Evolutionary conservation across 2,888 invertebrate species (phyloP), one percentile per base, ranked within the genome.

Genomic region (Hylaea fasciaria): DNA sequence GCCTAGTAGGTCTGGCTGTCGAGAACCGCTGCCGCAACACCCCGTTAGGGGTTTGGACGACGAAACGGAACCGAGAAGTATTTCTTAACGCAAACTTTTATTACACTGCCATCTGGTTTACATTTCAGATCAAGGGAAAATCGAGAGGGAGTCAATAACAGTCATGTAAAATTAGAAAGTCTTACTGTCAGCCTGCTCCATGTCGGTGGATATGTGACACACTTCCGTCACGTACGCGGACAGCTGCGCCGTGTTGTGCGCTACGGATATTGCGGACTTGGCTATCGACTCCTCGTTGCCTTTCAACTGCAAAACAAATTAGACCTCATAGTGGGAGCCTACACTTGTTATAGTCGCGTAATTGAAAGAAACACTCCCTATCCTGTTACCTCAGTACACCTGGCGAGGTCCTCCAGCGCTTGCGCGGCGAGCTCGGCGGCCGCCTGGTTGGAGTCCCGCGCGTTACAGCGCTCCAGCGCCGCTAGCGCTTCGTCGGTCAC

Each of bases 241-340:
- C n/a, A 92, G 74, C 57, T 86, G 85, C 2, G 91, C 88, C 0
- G 91, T 77, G 73, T 82, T 87, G 73, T 91, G 90, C 0, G 92
- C 90, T 0, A 83, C 85, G 17, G 74, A 68, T 39, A 91, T 78
- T 0, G 85, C 86, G 0, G 85, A 80, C 50, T 79, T 83, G 0
- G 87, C 86, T 39, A 90, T 68, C 0, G 73, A 59, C 58, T 87
- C 89, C 62, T 90, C 91, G 62, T 89, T 85, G 41, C 88, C 89
- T 45, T 81, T 81, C n/a, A 87, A 68, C 87, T 89, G 65, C 0
- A 58, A 56, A 17, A 43, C 35, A 40, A 35, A n/a, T n/a, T n/a
- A n/a, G n/a, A n/a, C n/a, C n/a, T n/a, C n/a, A n/a, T n/a, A n/a
- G n/a, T n/a, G n/a, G n/a, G n/a, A n/a, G n/a, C n/a, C n/a, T n/a